Percentiles rank a stretch among this genome's conserved stretches.
Conservation (phyloP, 2,888 invertebrate species). For the Osmoderma eremita region DNA sequence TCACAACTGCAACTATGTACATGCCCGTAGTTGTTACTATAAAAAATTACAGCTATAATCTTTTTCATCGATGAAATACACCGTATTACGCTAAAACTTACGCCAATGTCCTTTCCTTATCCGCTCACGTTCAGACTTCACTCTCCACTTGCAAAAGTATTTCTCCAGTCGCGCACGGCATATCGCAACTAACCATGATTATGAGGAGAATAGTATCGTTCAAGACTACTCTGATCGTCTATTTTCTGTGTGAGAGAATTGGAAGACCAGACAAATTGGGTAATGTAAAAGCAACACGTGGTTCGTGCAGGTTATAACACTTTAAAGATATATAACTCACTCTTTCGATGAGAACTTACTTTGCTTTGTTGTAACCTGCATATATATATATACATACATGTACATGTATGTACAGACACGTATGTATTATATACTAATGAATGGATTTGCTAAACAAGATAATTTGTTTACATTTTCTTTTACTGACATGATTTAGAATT, state of each 20-base stretch:
- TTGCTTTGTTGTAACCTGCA: not conserved
- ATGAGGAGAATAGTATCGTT: constrained; percentile 21
- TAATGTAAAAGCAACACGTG: constrained; percentile 21
- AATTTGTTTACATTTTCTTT: too few species aligned
- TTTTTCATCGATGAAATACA: too few species aligned
- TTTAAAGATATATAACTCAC: not conserved
- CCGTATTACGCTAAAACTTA: too few species aligned
- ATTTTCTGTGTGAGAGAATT: constrained; percentile 4
- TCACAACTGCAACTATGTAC: too few species aligned
- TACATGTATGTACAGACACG: too few species aligned
- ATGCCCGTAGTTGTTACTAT: too few species aligned
- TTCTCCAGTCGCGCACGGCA: constrained; percentile 17
- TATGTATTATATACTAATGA: too few species aligned
- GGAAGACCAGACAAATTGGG: constrained; percentile 6
- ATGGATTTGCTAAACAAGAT: too few species aligned
- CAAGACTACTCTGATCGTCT: constrained; percentile 13
- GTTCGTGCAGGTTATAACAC: constrained; percentile 12
- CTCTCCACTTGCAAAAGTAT: constrained; percentile 2
- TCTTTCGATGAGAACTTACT: not conserved
- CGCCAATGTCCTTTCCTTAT: too few species aligned
- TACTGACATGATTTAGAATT: too few species aligned
- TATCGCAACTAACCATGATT: constrained; percentile 8
- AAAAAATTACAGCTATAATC: too few species aligned
- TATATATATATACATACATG: too few species aligned
- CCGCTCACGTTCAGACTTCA: not conserved